Evolutionary conservation across 2,113 vertebrate species (phyloP).

Genomic region (Nyctereutes procyonoides): DNA sequence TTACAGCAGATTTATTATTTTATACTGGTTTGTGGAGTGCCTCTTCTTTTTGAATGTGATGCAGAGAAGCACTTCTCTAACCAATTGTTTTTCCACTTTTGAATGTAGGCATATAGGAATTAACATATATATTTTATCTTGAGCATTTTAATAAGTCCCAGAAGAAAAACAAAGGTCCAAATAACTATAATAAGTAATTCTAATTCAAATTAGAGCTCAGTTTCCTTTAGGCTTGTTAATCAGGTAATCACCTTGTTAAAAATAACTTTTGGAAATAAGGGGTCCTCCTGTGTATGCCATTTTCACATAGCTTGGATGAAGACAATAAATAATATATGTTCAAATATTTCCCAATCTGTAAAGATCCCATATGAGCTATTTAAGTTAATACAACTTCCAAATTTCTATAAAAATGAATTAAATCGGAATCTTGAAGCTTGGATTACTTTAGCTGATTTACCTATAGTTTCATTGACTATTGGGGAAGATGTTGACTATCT

Average conservation of each 20-base stretch:
- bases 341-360: background rate
- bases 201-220: background rate
- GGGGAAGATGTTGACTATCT: no score
- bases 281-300: background rate
- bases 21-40: background rate
- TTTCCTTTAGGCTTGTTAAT: background rate
- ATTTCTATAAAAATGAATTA: background rate
- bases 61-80: background rate
- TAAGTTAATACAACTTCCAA: background rate
- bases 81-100: background rate
- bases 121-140: background rate
- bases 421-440: background rate
- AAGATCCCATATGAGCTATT: background rate
- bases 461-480: background rate
- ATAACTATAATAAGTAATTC: background rate
- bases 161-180: constrained; percentile 2
- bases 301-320: background rate
- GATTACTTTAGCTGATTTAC: background rate
- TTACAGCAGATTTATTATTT: background rate
- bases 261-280: constrained; percentile 27
- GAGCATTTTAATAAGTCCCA: constrained; percentile 30
- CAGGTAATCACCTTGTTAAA: background rate
- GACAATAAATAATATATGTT: background rate
- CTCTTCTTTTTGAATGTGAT: background rate
- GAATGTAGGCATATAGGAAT: background rate